Evolutionary conservation across 2,113 vertebrate genomes (phyloP), one percentile per base, ranked within the genome.

Genomic region (Chaenocephalus aceratus): DNA sequence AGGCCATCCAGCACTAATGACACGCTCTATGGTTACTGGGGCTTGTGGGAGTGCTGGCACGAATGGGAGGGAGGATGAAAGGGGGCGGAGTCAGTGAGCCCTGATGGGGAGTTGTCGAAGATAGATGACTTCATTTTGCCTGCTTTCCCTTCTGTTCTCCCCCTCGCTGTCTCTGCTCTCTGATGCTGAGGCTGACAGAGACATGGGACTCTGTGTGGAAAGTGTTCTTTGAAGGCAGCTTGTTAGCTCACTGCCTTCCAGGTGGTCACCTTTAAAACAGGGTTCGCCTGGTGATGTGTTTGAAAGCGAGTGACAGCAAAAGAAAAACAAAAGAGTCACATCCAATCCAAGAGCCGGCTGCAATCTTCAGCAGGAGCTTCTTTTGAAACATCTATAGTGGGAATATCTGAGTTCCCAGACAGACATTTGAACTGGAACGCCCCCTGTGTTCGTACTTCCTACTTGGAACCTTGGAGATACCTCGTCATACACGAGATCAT

Each of bases 1-100:
- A 34, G 53, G 48, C 58, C 69, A 88, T 59, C 73, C 72, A 56
- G 21, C 84, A 62, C 76, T 88, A 92, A 94, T 83, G 85, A 92
- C 75, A 75, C 4, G 71, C 69, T 81, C 92, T 88, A 90, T 94
- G 91, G 92, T 93, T 89, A 92, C 91, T 56, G 62, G 71, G 80
- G 75, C 87, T 86, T 78, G 36, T 54, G 89, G 87, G 83, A 86
- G 66, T 69, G 76, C 72, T 77, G 63, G 67, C 45, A 44, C 10
- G 36, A 11, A 63, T 13, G 41, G 11, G 44, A 49, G 14, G 18
- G 52, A 4, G 34, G 41, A 5, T 10, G 3, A 12, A 49, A 14
- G 57, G 49, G 45, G 75, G 48, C 54, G 76, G 81, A 65, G 69
- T 41, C 30, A 21, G 16, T 75, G 49, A 67, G 48, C 69, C 59